These are phyloP conservation scores for Leistus spinibarbis DNA, from an alignment of 2,888 invertebrate genomes.

Conservation along the genomic window DNA sequence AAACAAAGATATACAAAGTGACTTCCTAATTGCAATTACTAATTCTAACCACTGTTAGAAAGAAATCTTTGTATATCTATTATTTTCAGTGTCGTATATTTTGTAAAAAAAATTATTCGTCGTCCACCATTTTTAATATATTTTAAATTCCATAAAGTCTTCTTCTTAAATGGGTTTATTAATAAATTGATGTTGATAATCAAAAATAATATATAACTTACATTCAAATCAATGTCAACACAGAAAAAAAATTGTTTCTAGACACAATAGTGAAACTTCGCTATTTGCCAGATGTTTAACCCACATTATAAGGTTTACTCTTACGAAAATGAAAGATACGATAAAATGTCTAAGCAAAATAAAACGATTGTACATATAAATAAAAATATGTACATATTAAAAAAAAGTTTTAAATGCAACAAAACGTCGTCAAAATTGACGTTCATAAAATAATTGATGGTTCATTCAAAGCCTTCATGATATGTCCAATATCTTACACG, in stretches of 20 bases:
- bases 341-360: slow-evolving; percentile 22
- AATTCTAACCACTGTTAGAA: background rate
- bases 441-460: background rate
- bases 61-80: background rate
- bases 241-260: background rate
- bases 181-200: no score
- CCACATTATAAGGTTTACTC: background rate
- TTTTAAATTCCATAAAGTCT: no score
- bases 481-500: no score
- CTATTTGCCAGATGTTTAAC: background rate
- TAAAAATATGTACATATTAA: slow-evolving; percentile 21
- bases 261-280: background rate
- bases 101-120: background rate
- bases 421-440: slow-evolving; percentile 11
- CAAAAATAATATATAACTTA: background rate
- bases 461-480: background rate
- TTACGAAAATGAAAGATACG: slow-evolving; percentile 24
- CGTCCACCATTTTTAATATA: no score
- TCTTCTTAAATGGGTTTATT: no score
- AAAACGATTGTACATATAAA: slow-evolving; percentile 17
- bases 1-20: no score
- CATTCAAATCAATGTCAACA: background rate
- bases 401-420: background rate
- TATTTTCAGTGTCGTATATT: background rate
- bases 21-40: background rate